Percentiles rank a stretch among this genome's conserved stretches.
Evolutionary conservation across 2,888 invertebrate genomes (phyloP).

Genomic region (Agrochola lota): DNA sequence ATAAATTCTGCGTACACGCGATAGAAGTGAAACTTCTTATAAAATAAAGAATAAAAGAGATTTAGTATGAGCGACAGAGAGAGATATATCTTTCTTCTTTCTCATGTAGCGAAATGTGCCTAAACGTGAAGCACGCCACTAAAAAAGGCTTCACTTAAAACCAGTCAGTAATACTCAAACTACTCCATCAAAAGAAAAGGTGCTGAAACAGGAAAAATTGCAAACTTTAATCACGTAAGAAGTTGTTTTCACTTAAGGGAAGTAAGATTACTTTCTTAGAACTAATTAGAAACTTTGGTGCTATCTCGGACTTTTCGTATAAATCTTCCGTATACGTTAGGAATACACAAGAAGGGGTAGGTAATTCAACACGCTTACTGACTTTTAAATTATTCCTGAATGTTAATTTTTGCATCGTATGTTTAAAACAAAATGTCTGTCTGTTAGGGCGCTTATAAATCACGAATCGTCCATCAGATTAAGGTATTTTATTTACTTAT

Average conservation of each 20-base stretch:
- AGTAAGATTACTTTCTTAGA: background rate
- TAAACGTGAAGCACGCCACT: background rate
- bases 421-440: background rate
- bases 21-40: no score
- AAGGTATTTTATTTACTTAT: no score
- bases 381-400: background rate
- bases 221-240: background rate
- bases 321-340: slow-evolving; percentile 6
- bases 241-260: background rate
- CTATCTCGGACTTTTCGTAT: background rate
- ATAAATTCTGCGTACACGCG: no score
- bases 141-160: no score
- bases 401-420: background rate
- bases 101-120: background rate
- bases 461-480: background rate
- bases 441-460: background rate
- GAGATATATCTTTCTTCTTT: no score
- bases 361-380: slow-evolving; percentile 1
- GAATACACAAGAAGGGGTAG: slow-evolving; percentile 13
- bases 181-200: background rate
- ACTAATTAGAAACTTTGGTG: slow-evolving; percentile 31
- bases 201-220: background rate
- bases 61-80: no score
- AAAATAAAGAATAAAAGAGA: no score
- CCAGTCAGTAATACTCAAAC: background rate